phyloP scores from a whole-genome alignment of 1,140 invertebrate genomes.

The Kradibia gibbosae region DNA sequence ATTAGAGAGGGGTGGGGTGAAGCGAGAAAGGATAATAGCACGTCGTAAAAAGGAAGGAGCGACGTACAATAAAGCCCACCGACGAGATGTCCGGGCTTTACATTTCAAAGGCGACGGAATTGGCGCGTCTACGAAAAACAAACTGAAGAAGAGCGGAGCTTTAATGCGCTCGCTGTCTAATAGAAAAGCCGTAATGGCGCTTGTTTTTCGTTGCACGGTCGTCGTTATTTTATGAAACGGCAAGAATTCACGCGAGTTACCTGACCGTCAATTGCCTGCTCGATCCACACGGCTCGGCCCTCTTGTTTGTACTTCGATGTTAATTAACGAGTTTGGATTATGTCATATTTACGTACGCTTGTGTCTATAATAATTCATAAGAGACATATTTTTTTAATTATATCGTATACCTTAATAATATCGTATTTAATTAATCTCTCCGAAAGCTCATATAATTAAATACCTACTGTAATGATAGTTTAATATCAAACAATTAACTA shows the following conservation, averaged over 20 bases:
- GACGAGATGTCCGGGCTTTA: background rate
- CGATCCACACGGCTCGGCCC: background rate
- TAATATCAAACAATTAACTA: too few species aligned
- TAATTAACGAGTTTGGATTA: background rate
- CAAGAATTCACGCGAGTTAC: background rate
- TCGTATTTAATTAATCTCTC: too few species aligned
- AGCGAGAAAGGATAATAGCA: too few species aligned
- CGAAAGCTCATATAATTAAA: too few species aligned
- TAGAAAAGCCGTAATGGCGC: constrained; percentile 5
- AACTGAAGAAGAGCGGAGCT: background rate
- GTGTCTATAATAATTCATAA: too few species aligned
- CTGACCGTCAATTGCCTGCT: background rate
- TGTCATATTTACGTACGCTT: background rate
- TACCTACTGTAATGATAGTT: too few species aligned
- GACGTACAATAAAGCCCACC: background rate
- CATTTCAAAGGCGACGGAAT: constrained; percentile 29
- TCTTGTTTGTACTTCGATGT: constrained; percentile 5
- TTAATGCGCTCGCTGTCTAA: background rate
- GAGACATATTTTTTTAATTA: too few species aligned
- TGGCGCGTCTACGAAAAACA: constrained; percentile 34
- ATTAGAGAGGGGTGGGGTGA: background rate
- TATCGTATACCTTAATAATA: too few species aligned
- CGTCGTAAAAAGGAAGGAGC: background rate
- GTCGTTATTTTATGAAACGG: background rate
- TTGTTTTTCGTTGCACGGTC: constrained; percentile 7